Evolutionary conservation across 2,113 vertebrate genomes (phyloP).

Genomic region (Ochotona curzoniae): DNA sequence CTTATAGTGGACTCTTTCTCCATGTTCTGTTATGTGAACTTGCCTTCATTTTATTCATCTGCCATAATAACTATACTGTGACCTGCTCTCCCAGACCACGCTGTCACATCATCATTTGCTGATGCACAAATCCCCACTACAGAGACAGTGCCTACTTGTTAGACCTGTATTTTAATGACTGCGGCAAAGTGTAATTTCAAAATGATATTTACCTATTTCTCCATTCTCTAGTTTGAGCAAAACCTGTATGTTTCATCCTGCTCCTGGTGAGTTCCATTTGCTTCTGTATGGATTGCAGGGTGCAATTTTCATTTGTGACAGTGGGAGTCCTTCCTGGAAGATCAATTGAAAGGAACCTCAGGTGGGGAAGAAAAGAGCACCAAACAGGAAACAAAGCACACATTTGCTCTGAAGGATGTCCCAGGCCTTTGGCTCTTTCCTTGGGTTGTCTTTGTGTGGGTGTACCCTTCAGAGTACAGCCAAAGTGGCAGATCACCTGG

Average conservation of each 20-base stretch:
- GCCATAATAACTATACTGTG: not conserved
- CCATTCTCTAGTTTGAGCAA: constrained; percentile 11
- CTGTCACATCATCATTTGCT: not conserved
- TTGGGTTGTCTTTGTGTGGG: not conserved
- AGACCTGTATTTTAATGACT: not conserved
- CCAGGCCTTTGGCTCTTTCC: not conserved
- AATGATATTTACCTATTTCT: constrained; percentile 23
- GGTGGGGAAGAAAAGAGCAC: constrained; percentile 7
- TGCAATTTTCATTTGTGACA: constrained; percentile 35
- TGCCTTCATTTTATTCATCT: not conserved
- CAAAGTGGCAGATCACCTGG: not conserved
- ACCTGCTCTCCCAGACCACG: not conserved
- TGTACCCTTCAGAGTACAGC: not conserved
- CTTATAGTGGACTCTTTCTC: not conserved
- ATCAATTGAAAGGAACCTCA: constrained; percentile 51
- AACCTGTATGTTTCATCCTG: constrained; percentile 1
- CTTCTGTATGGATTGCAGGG: constrained; percentile 14
- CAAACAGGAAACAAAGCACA: not conserved
- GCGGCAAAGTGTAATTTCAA: constrained; percentile 35
- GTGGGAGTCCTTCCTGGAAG: constrained; percentile 45
- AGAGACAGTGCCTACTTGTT: not conserved
- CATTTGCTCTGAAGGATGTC: constrained; percentile 3
- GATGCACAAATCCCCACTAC: not conserved
- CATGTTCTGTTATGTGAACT: not conserved
- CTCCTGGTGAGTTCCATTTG: constrained; percentile 60